Base-by-base conservation (phyloP, 2,888 invertebrate species). In the Theretra japonica region DNA sequence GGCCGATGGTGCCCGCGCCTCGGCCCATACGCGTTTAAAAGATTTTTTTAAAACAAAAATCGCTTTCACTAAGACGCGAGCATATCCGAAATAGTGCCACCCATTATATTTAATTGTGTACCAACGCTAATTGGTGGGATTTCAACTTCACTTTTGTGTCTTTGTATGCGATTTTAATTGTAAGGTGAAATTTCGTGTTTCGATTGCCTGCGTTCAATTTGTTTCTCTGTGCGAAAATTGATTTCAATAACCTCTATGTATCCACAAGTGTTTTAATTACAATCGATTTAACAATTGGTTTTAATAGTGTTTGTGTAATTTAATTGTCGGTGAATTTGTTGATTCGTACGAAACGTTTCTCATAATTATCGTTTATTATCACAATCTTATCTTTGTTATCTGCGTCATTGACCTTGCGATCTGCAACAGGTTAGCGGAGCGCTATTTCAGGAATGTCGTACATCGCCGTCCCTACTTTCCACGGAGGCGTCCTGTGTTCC, bases 1-100 rank as follows among this genome's bases (percentile, higher is more conserved):
- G 86, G 87, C 56, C 70, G 76, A 73, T 79, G 69, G 86, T 84
- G 90, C 89, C 89, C 93, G 89, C 91, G 88, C 69, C 23, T 73
- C 69, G 73, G 74, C 57, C 65, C 57, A 68, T 62, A 57, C 77
- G 78, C 79, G 76, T 77, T 78, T 80, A 75, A 72, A 71, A 62
- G 74, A 79, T 77, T 80, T 77, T 75, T 41, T 70, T 70, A 68
- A 75, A 69, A 71, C 59, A 73, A 75, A 79, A 77, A 78, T 75
- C 78, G 77, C 79, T 79, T 79, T 82, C 79, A 75, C 75, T 75
- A 73, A 79, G 74, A 76, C 75, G 76, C 77, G 73, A 72, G 72
- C 77, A 76, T 77, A 75, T 68, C 74, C 72, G 74, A 76, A 76
- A 80, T 73, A 77, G 77, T 77, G 76, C 76, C 76, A 75, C 75